Conservation (phyloP, 2,888 invertebrate genomes). For the Idaea aversata region DNA sequence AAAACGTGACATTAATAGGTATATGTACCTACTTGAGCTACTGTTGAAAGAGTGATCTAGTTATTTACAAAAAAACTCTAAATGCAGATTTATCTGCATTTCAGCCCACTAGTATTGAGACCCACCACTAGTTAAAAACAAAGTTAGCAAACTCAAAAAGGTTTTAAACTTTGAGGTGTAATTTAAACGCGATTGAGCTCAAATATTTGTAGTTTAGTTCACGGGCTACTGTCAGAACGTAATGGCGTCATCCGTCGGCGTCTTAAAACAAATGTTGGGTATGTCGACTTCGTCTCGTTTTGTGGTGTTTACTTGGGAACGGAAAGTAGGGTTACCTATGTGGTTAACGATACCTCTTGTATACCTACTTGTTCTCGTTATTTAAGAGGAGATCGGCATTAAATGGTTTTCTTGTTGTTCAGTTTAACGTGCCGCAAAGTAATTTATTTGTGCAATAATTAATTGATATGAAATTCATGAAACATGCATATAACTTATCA, state of each 20-base stretch:
- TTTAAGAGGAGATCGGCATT: neutral
- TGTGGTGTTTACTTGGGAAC: neutral
- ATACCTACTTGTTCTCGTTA: no score
- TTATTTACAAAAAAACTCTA: no score
- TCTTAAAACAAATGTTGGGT: constrained; percentile 33
- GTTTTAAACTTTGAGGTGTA: neutral
- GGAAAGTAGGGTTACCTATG: neutral
- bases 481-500: no score
- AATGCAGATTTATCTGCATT: no score
- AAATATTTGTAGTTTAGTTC: constrained; percentile 47
- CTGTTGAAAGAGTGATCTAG: no score
- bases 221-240: constrained; percentile 44
- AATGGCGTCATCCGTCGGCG: constrained; percentile 25
- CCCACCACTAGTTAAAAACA: neutral
- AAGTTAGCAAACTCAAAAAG: neutral
- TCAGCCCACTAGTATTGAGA: no score
- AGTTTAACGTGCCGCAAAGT: no score
- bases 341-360: neutral
- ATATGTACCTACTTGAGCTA: no score
- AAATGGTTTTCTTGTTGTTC: neutral
- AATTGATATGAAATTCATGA: no score
- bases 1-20: no score
- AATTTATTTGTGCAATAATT: no score
- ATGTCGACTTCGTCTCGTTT: neutral
- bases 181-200: constrained; percentile 21